Evolutionary conservation across 1,140 invertebrate species (phyloP).

Genomic region (Drosophila funebris): DNA sequence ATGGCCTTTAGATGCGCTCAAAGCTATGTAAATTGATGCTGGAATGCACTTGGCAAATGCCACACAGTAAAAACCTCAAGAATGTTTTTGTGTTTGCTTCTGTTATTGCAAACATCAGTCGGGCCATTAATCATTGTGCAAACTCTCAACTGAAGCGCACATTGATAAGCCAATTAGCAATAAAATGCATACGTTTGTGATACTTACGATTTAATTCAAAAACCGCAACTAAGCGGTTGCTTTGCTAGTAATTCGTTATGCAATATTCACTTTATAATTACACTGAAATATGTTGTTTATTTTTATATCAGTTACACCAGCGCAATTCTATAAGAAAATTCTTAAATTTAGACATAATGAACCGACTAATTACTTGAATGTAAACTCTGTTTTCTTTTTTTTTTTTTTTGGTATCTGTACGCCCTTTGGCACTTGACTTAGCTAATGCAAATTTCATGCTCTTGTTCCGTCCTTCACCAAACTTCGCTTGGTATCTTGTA

Average conservation of each 20-base stretch:
- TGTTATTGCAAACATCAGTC: neutral
- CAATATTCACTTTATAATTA: slow-evolving; percentile 10
- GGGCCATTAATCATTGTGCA: slow-evolving; percentile 57
- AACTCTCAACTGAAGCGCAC: slow-evolving; percentile 50
- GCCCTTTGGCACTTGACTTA: neutral
- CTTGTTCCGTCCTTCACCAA: slow-evolving; percentile 34
- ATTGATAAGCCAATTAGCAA: slow-evolving; percentile 64
- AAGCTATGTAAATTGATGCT: slow-evolving; percentile 60
- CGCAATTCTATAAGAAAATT: neutral
- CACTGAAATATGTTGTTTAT: neutral
- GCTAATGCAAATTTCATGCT: slow-evolving; percentile 52
- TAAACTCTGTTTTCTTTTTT: too few relatives aligned
- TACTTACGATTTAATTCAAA: slow-evolving; percentile 34
- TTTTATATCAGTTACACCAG: too few relatives aligned
- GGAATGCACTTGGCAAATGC: slow-evolving; percentile 60
- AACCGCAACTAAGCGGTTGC: slow-evolving; percentile 57
- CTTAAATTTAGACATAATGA: slow-evolving; percentile 44
- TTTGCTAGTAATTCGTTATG: slow-evolving; percentile 11
- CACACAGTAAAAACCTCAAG: slow-evolving; percentile 36
- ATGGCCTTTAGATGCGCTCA: slow-evolving; percentile 46
- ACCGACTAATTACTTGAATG: slow-evolving; percentile 64
- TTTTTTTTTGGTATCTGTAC: neutral
- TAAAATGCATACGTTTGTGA: slow-evolving; percentile 48
- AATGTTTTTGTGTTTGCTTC: slow-evolving; percentile 20
- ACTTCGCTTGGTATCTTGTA: slow-evolving; percentile 30